phyloP scores from a whole-genome alignment of 2,888 invertebrate species.

The Busseola fusca region DNA sequence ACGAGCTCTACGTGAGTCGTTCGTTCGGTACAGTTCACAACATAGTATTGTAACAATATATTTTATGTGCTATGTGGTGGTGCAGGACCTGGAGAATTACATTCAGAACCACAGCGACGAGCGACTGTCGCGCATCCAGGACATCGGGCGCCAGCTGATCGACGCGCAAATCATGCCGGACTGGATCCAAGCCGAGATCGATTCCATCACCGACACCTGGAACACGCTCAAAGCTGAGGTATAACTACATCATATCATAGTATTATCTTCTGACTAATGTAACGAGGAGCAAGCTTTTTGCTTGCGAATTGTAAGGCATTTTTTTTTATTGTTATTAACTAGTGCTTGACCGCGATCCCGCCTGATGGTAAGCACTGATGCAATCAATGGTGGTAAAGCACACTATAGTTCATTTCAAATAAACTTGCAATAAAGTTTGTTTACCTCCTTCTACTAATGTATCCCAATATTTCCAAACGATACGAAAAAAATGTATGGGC shows the following conservation, averaged over 20 bases:
- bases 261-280: too few relatives aligned
- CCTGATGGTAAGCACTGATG: too few relatives aligned
- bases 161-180: constrained; percentile 93
- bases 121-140: constrained; percentile 92
- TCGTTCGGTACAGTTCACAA: too few relatives aligned
- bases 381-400: too few relatives aligned
- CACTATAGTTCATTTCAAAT: too few relatives aligned
- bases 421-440: too few relatives aligned
- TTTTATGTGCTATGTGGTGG: too few relatives aligned
- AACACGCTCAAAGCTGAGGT: constrained; percentile 92
- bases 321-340: not conserved
- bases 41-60: too few relatives aligned
- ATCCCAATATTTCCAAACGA: too few relatives aligned
- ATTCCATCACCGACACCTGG: constrained; percentile 90
- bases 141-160: constrained; percentile 92
- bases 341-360: too few relatives aligned
- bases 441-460: too few relatives aligned
- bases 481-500: too few relatives aligned
- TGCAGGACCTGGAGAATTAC: constrained; percentile 94
- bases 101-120: constrained; percentile 92
- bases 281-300: not conserved
- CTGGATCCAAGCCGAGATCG: constrained; percentile 91
- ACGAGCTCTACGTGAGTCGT: constrained; percentile 91
- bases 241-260: not conserved
- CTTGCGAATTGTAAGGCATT: not conserved